Evolutionary conservation across 1,140 invertebrate species (phyloP).

Genomic region (Heliconius congener): DNA sequence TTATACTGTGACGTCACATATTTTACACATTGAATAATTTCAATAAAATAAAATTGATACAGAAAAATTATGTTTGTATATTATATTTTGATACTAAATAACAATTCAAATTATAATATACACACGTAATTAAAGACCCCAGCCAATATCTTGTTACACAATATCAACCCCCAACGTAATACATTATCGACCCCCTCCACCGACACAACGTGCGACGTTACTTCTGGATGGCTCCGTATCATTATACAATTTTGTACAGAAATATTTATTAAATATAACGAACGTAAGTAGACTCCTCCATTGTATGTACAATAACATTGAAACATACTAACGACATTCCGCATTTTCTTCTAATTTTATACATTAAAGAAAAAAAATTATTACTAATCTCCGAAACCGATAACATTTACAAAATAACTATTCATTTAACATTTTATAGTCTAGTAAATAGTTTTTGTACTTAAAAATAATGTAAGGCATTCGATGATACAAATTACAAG

Average conservation of each 20-base stretch:
- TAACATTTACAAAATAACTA: slow-evolving; percentile 45
- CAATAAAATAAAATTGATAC: no score
- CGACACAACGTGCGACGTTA: no score
- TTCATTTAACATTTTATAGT: slow-evolving; percentile 54
- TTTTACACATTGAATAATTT: no score
- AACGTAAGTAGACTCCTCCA: slow-evolving; percentile 21
- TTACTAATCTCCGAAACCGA: slow-evolving; percentile 43
- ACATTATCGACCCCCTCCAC: no score
- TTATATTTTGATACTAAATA: no score
- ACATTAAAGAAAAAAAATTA: slow-evolving; percentile 34
- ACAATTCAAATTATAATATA: no score
- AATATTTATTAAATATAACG: neutral
- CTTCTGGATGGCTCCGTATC: no score
- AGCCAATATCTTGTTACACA: no score
- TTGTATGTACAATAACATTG: slow-evolving; percentile 34
- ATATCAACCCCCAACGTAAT: no score
- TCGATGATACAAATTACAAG: slow-evolving; percentile 50
- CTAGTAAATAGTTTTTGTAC: slow-evolving; percentile 62
- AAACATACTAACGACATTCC: slow-evolving; percentile 35
- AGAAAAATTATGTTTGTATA: no score
- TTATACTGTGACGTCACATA: no score
- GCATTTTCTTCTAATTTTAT: slow-evolving; percentile 27
- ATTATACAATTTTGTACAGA: slow-evolving; percentile 5
- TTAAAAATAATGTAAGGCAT: slow-evolving; percentile 67
- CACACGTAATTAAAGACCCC: no score